A percentile compares a stretch with the other conserved stretches of the same genome.
phyloP scores from a whole-genome alignment of 2,113 vertebrate genomes.

The Argyrosomus japonicus region DNA sequence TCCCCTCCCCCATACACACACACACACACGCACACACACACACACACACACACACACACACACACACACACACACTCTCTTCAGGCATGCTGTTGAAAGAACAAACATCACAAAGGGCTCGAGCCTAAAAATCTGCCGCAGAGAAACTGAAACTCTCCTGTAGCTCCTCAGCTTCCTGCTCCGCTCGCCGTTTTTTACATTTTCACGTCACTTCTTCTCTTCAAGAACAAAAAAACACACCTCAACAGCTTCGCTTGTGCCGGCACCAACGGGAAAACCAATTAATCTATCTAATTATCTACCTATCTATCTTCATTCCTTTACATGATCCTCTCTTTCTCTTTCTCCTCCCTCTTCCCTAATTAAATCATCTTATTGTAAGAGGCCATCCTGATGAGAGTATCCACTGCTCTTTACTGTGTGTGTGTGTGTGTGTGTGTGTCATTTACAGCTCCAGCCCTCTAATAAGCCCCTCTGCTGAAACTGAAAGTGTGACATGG shows the following conservation, averaged over 20 bases:
- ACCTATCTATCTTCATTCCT: constrained; percentile 13
- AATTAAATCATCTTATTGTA: background rate
- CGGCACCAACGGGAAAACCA: background rate
- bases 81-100: constrained; percentile 49
- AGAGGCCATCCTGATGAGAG: background rate
- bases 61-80: constrained; percentile 8
- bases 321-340: background rate
- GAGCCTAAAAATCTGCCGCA: constrained; percentile 49
- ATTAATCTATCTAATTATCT: constrained; percentile 2
- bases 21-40: constrained; percentile 3
- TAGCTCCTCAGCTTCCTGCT: background rate
- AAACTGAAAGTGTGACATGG: constrained; percentile 46
- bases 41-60: constrained; percentile 8
- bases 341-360: background rate
- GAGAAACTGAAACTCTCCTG: constrained; percentile 27
- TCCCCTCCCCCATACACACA: constrained; percentile 23
- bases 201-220: background rate
- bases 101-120: constrained; percentile 63
- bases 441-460: constrained; percentile 54
- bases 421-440: constrained; percentile 17
- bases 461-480: constrained; percentile 59
- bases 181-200: background rate
- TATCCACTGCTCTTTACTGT: background rate
- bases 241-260: background rate
- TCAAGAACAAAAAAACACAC: background rate